Base-by-base conservation (phyloP, 92 coral and sea anemone species). In the Heliopora coerulea region DNA sequence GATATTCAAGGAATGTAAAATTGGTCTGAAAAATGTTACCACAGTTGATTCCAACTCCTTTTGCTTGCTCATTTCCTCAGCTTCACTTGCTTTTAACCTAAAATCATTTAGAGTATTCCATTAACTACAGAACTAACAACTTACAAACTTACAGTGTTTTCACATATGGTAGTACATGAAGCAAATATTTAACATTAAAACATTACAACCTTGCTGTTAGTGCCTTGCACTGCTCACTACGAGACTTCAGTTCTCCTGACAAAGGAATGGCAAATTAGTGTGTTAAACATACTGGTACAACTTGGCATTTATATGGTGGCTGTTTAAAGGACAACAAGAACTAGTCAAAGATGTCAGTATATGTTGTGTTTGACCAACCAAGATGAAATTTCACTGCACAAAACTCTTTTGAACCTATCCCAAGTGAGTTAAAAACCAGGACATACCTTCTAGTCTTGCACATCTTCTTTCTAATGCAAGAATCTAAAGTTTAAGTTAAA, bases 11-110 rank as follows among this genome's bases (percentile, higher is more conserved):
- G n/a, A n/a, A n/a, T n/a, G n/a, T n/a, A n/a, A n/a, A n/a, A n/a
- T n/a, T n/a, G n/a, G n/a, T n/a, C n/a, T 2, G 32, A 9, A 26
- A 34, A 6, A 1, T 14, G 17, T 19, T 74, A 93, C 98, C 87
- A 85, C 87, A 8, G 98, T 80, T 49, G 91, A 86, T 66, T 93
- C 98, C 41, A 93, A 83, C 74, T 90, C 98, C 62, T 87, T 90
- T 29, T 60, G 84, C 79, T 93, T 93, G 40, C 65, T 83, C 59
- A 83, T 83, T 72, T 90, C 98, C 78, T 90, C 91, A 39, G 87
- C 80, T 74, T 90, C 98, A 49, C 89, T 76, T 10, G 91, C 88
- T 72, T 90, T 93, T n/a, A 93, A 66, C 84, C 97, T 92, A 23
- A 67, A n/a, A 46, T 1, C 27, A 0, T 13, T 17, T 35, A 39